Conservation (phyloP, 2,888 invertebrate species). For the Panzeria rudis region DNA sequence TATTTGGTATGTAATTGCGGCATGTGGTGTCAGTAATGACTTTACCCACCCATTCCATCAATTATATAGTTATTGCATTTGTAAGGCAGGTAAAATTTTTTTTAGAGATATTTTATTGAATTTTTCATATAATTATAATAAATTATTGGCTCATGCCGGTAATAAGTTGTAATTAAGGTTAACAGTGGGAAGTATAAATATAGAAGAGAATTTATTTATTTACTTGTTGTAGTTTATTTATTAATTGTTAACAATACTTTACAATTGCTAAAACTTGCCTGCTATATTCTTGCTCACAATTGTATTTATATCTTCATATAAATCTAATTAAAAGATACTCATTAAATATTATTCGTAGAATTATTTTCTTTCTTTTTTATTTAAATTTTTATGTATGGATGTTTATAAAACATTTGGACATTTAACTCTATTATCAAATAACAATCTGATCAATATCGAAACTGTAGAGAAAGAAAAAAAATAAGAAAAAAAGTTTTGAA, state of each 20-base stretch:
- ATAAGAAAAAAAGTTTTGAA: conserved; percentile 33
- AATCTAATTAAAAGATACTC: conserved; percentile 48
- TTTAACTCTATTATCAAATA: conserved; percentile 55
- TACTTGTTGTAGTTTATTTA: background rate
- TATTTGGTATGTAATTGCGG: conserved; percentile 46
- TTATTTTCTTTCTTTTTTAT: background rate
- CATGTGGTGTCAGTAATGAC: conserved; percentile 51
- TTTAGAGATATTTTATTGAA: conserved; percentile 21
- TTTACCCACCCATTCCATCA: conserved; percentile 8
- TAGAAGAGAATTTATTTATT: background rate
- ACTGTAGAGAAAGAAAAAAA: conserved; percentile 18
- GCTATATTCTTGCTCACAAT: background rate
- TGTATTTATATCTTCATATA: conserved; percentile 2
- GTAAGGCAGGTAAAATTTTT: background rate
- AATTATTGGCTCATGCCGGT: conserved; percentile 63
- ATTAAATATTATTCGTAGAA: conserved; percentile 29
- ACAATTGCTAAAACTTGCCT: background rate
- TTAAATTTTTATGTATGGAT: background rate
- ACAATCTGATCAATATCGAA: conserved; percentile 58
- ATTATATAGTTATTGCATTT: conserved; percentile 1
- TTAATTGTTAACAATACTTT: background rate
- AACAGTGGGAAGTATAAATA: conserved; percentile 10
- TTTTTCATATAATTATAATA: conserved; percentile 56
- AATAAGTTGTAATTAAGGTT: background rate
- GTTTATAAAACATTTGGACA: conserved; percentile 51